phyloP scores from a whole-genome alignment of 2,113 vertebrate genomes.

The Vanacampus margaritifer region DNA sequence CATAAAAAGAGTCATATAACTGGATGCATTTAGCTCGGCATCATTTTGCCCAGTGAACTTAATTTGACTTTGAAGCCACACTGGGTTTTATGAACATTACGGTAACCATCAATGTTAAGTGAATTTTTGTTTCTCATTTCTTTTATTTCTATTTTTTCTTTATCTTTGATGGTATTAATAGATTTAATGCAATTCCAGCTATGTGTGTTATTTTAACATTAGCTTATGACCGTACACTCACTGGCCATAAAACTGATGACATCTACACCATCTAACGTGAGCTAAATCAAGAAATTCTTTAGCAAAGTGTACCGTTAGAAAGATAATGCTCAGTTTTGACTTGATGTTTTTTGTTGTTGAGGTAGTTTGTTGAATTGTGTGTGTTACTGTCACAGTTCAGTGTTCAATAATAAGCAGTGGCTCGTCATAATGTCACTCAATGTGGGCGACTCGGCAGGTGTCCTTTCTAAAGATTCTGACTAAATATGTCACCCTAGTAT shows the following conservation, averaged over 20 bases:
- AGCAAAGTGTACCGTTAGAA: background rate
- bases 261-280: background rate
- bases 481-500: too few species aligned
- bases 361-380: too few species aligned
- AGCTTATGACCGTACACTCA: background rate
- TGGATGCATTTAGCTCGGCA: slow-evolving; percentile 55
- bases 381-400: too few species aligned
- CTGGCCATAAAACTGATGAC: background rate
- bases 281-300: background rate
- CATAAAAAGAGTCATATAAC: slow-evolving; percentile 72
- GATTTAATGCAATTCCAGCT: slow-evolving; percentile 12
- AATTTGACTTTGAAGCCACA: slow-evolving; percentile 64
- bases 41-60: slow-evolving; percentile 68
- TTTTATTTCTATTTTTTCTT: slow-evolving; percentile 19
- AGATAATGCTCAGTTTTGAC: too few species aligned
- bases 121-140: slow-evolving; percentile 16
- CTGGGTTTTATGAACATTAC: slow-evolving; percentile 55
- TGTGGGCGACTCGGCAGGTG: too few species aligned
- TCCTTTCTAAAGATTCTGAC: too few species aligned
- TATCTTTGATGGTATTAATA: slow-evolving; percentile 48
- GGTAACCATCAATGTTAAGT: slow-evolving; percentile 28
- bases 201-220: background rate
- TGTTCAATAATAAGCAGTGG: too few species aligned
- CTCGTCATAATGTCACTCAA: too few species aligned
- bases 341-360: too few species aligned